Conservation (phyloP, 2,797 vertebrate genomes). For the Peromyscus melanophrys region DNA sequence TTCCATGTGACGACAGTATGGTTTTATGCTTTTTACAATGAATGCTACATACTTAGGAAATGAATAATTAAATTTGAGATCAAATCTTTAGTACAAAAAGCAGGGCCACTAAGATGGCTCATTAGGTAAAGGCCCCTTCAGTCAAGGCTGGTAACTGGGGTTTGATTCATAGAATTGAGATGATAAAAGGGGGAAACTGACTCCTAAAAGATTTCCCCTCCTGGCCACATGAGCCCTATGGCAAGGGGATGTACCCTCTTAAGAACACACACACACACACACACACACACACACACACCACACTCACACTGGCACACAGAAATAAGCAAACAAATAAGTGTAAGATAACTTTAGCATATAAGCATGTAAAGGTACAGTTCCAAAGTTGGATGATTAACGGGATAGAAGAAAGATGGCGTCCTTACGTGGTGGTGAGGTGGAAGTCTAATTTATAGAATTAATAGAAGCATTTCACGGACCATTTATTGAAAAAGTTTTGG, state of each 20-base stretch:
- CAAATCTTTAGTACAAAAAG: neutral
- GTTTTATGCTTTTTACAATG: neutral
- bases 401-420: neutral
- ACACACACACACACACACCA: no score
- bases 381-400: neutral
- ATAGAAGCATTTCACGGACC: neutral
- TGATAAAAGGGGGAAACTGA: neutral
- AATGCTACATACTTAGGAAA: neutral
- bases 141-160: neutral
- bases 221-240: neutral
- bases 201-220: neutral
- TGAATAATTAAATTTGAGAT: neutral
- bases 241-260: neutral
- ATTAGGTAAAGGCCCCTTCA: neutral
- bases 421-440: neutral
- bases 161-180: neutral
- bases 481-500: slow-evolving; percentile 47
- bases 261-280: neutral
- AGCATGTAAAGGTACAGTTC: neutral
- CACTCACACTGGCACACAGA: neutral
- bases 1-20: neutral
- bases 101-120: neutral
- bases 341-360: neutral
- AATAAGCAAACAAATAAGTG: neutral
- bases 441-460: neutral